Percentiles rank a stretch among this genome's conserved stretches.
Conservation (phyloP, 2,113 vertebrate species). For the Amazona vittata region DNA sequence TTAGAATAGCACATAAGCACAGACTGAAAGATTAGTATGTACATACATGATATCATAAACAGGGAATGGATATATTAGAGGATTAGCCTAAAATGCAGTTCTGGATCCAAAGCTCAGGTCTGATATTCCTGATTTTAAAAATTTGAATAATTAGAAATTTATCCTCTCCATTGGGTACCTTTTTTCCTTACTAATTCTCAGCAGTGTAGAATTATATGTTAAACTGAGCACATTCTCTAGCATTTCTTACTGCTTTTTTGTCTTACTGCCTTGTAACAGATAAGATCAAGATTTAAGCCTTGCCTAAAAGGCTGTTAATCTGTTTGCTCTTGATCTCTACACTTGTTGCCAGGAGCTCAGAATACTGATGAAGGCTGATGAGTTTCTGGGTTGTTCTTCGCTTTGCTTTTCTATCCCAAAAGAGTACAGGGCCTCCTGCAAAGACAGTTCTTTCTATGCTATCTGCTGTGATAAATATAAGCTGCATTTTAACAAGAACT, state of each 20-base stretch:
- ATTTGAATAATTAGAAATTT: neutral
- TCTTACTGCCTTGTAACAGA: neutral
- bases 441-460: neutral
- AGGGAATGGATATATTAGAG: neutral
- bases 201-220: neutral
- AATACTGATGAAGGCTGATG: neutral
- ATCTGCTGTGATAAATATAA: neutral
- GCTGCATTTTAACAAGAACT: neutral
- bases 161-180: accelerated
- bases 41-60: neutral
- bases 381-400: neutral
- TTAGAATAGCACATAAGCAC: neutral
- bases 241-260: neutral
- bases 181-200: neutral
- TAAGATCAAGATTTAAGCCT: neutral
- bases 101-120: neutral
- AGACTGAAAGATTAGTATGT: neutral
- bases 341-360: neutral
- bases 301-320: neutral
- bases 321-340: neutral
- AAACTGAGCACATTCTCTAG: neutral
- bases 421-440: neutral
- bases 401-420: neutral
- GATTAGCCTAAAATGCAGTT: neutral
- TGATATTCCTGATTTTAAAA: neutral